A percentile compares a stretch with the other conserved stretches of the same genome.
These are phyloP conservation scores for Myodes glareolus DNA, from an alignment of 2,113 vertebrate genomes.

Conservation along the genomic window DNA sequence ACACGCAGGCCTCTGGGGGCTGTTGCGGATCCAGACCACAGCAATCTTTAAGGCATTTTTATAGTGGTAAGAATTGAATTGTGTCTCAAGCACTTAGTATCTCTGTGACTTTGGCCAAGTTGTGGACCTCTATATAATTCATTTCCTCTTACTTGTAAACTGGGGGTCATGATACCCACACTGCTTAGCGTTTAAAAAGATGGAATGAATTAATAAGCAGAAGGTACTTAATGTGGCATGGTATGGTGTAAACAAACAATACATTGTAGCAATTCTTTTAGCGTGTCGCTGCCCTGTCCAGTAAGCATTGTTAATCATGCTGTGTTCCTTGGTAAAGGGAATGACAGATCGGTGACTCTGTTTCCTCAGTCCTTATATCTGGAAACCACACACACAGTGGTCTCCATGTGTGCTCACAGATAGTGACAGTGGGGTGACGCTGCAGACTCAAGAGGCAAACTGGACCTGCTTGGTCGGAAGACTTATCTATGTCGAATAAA, in stretches of 20 bases:
- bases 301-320: not conserved
- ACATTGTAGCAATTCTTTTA: not conserved
- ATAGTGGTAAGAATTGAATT: not conserved
- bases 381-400: not conserved
- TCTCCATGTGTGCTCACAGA: not conserved
- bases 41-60: not conserved
- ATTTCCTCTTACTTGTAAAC: slow-evolving; percentile 32
- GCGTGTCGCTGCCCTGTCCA: not conserved
- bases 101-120: not conserved
- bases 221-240: not conserved
- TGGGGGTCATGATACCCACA: not conserved
- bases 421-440: not conserved
- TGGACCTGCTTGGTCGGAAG: not conserved
- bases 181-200: not conserved
- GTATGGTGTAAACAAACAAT: not conserved
- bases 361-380: not conserved
- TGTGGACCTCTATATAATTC: not conserved
- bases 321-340: not conserved
- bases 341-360: not conserved
- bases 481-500: not conserved
- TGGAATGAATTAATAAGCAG: not conserved
- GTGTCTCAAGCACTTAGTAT: not conserved
- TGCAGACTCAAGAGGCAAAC: not conserved
- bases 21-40: too few species aligned
- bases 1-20: not conserved